phyloP scores from a whole-genome alignment of 2,888 invertebrate species.

The Hecatera dysodea region DNA sequence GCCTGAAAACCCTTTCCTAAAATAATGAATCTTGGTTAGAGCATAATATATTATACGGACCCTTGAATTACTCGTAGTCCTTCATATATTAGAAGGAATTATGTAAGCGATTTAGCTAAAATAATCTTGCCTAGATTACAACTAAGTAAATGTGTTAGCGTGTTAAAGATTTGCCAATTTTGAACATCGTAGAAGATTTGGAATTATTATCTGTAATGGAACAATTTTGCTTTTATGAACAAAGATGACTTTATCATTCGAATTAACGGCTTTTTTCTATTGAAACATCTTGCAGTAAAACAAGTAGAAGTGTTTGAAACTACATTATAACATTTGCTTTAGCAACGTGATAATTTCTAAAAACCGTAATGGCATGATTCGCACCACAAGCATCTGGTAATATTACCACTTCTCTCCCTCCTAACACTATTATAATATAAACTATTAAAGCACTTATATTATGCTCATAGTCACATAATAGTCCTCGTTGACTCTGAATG shows the following conservation, averaged over 20 bases:
- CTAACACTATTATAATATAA: neutral
- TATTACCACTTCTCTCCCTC: neutral
- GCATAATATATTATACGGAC: conserved; percentile 10
- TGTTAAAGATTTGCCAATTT: conserved; percentile 13
- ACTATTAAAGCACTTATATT: neutral
- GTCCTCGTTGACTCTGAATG: conserved; percentile 6
- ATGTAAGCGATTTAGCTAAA: conserved; percentile 25
- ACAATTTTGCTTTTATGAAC: conserved; percentile 14
- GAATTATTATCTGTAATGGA: neutral
- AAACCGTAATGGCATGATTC: neutral
- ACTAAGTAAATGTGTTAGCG: conserved; percentile 2
- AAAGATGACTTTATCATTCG: neutral
- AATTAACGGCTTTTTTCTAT: neutral
- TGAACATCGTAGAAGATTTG: neutral
- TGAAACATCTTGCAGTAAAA: neutral
- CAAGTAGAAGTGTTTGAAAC: neutral
- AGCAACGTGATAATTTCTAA: neutral
- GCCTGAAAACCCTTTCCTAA: conserved; percentile 19
- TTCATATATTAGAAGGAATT: conserved; percentile 33
- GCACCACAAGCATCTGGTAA: neutral
- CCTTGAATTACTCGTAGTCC: conserved; percentile 30
- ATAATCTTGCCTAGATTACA: conserved; percentile 10
- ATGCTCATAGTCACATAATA: conserved; percentile 1
- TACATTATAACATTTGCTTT: neutral
- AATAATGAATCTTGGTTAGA: conserved; percentile 25